These are phyloP conservation scores for Zosterops lateralis DNA, from an alignment of 2,113 vertebrate species.

Conservation along the genomic window DNA sequence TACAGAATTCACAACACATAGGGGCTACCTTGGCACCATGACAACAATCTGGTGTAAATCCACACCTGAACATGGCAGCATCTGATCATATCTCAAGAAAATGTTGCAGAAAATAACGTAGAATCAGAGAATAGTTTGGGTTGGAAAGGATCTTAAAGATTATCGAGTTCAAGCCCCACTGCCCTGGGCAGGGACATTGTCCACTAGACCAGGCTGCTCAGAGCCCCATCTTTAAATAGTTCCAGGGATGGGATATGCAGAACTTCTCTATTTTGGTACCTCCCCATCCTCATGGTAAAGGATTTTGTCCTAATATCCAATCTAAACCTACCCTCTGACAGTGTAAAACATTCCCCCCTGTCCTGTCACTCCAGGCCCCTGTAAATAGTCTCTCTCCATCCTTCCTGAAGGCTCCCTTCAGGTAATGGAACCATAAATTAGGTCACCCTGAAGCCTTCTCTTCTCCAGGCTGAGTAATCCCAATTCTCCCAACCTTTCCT, in stretches of 20 bases:
- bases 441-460: neutral
- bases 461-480: neutral
- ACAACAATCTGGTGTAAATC: neutral
- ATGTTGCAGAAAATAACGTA: neutral
- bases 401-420: neutral
- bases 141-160: neutral
- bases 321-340: neutral
- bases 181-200: neutral
- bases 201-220: neutral
- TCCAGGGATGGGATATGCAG: neutral
- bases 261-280: neutral
- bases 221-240: neutral
- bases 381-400: neutral
- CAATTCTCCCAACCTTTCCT: neutral
- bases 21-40: neutral
- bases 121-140: neutral
- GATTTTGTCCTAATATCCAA: neutral
- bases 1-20: neutral
- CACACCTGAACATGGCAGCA: neutral
- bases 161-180: neutral
- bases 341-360: neutral
- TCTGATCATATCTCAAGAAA: neutral
- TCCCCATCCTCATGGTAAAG: neutral
- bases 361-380: neutral
- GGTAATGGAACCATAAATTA: neutral